Percentiles rank a stretch among this genome's conserved stretches.
These are phyloP conservation scores for Brachionus angularis DNA, from an alignment of 1,140 invertebrate genomes.

Conservation along the genomic window DNA sequence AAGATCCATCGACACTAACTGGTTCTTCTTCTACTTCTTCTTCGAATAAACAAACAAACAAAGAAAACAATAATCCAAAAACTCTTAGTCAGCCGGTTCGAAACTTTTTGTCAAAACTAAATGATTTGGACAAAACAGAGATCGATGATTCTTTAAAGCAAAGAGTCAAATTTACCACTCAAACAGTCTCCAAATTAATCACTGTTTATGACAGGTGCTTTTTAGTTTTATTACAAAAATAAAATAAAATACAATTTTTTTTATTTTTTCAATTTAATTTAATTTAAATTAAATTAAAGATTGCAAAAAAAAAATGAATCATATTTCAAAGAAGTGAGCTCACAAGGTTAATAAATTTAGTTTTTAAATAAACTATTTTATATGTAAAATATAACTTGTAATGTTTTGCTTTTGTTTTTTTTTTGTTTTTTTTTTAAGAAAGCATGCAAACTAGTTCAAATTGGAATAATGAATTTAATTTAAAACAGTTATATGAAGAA, in stretches of 20 bases:
- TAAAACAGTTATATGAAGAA: constrained; percentile 17
- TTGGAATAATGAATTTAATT: background rate
- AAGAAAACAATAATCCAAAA: background rate
- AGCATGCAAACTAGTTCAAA: background rate
- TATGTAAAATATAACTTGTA: too few species aligned
- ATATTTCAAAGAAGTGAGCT: background rate
- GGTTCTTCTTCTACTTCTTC: too few species aligned
- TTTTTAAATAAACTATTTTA: background rate
- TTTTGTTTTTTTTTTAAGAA: background rate
- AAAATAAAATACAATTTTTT: too few species aligned
- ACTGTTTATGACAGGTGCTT: constrained; percentile 15
- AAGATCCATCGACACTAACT: background rate
- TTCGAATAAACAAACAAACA: background rate
- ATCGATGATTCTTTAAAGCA: constrained; percentile 27
- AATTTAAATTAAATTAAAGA: background rate
- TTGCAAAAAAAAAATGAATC: constrained; percentile 4
- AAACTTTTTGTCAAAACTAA: constrained; percentile 26
- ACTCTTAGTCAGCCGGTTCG: background rate
- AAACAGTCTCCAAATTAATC: constrained; percentile 30
- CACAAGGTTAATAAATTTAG: background rate
- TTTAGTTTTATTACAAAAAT: too few species aligned
- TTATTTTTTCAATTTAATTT: background rate
- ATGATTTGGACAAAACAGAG: constrained; percentile 27
- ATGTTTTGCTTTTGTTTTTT: too few species aligned
- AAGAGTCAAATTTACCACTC: constrained; percentile 41